Percentiles rank a stretch among this genome's conserved stretches.
These are phyloP conservation scores for Eurytoma adleriae DNA, from an alignment of 2,888 invertebrate genomes.

Conservation along the genomic window DNA sequence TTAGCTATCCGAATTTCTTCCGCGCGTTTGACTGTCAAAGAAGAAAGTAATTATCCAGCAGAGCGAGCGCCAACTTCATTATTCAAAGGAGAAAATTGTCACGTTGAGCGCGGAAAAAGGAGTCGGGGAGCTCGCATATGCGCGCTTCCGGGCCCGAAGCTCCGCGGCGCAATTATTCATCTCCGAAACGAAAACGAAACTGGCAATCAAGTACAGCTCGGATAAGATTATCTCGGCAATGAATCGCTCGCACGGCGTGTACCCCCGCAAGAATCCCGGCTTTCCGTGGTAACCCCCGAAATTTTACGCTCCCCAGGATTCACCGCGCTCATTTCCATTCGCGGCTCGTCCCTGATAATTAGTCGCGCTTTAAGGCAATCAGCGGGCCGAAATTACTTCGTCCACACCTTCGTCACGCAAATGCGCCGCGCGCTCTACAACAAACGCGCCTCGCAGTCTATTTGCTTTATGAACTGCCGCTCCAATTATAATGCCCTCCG, in stretches of 20 bases:
- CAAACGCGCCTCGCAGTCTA: no score
- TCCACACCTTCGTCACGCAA: conserved; percentile 27
- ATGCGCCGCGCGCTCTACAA: background rate
- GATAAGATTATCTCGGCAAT: background rate
- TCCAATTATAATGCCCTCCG: no score
- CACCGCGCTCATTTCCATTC: conserved; percentile 1
- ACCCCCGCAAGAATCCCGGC: background rate
- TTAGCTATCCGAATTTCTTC: background rate
- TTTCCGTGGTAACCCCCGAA: background rate
- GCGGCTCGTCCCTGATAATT: conserved; percentile 41
- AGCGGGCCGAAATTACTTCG: conserved; percentile 30
- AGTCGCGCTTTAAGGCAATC: conserved; percentile 47
- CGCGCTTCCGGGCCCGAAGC: background rate
- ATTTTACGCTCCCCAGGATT: background rate
- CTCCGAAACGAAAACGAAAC: background rate
- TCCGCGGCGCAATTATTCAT: conserved; percentile 1
- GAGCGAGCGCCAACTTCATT: no score
- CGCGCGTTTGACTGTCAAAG: background rate
- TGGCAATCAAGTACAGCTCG: background rate
- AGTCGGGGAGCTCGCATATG: no score
- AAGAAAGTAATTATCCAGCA: background rate
- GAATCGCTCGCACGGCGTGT: background rate
- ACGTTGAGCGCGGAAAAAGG: no score
- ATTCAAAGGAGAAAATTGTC: no score
- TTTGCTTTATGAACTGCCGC: no score